Base-by-base conservation (phyloP, 2,888 invertebrate species). In the Cheilosia grossa region DNA sequence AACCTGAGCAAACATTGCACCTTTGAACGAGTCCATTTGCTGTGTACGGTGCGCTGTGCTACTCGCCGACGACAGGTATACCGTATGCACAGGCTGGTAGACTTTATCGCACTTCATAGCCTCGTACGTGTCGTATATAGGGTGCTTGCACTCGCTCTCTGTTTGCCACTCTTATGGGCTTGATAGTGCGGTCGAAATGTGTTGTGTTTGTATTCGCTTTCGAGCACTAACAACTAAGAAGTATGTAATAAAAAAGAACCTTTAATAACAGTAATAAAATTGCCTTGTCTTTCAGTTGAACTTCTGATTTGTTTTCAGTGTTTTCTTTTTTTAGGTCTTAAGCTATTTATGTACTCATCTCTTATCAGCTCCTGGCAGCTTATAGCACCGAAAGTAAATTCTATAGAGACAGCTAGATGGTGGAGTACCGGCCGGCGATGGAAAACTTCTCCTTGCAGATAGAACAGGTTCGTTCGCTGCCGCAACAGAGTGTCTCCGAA, bases 1-100 rank as follows among this genome's bases (percentile, higher is more conserved):
- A 85, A 85, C 81, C 81, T 81, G 81, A 75, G 72, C 81, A 85
- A 85, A 85, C 85, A 85, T 85, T 81, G 81, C 81, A 85, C 81
- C 85, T 85, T 85, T 81, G 83, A 81, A 85, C 83, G 70, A 75
- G 81, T 85, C 81, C 83, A 85, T 85, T 85, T 75, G 58, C 59
- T 67, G 47, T 47, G 73, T 53, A 40, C 51, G 6, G 5, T 56
- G 10, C 24, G 49, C 21, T 49, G 73, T 61, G 73, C 79, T 53
- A 58, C 78, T 75, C 51, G 19, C 33, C 24, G 69, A 53, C 47
- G 6, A 17, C 17, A 19, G 2, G 44, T 37, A 13, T 37, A 13
- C 13, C 4, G 17, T 73, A 79, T 63, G 74, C 74, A 74, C 83
- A 74, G 72, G 54, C 67, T 69, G 66, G 80, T 80, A 21, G 59